These are phyloP conservation scores for Papilio aristodemus DNA, from an alignment of 1,140 invertebrate species.

Conservation along the genomic window DNA sequence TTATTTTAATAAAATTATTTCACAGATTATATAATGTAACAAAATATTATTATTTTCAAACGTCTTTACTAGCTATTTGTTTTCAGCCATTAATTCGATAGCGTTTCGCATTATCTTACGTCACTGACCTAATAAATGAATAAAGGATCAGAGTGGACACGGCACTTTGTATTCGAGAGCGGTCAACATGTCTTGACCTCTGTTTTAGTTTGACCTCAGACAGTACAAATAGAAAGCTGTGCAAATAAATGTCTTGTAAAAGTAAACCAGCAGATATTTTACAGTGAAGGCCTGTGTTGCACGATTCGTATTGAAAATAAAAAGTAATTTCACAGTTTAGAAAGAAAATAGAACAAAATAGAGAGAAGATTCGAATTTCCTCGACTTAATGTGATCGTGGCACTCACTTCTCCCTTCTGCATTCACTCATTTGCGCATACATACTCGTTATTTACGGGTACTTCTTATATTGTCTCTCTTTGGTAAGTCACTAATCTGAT, in stretches of 20 bases:
- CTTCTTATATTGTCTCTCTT: too few relatives aligned
- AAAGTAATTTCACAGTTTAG: neutral
- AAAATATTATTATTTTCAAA: too few relatives aligned
- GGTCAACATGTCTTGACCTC: constrained; percentile 7
- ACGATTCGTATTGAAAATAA: neutral
- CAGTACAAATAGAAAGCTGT: constrained; percentile 14
- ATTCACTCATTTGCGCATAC: too few relatives aligned
- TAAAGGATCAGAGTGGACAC: constrained; percentile 3
- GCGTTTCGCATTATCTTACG: neutral
- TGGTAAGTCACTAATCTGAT: too few relatives aligned
- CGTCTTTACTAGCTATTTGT: constrained; percentile 12
- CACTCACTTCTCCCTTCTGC: neutral
- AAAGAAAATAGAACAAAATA: neutral
- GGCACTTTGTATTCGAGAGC: neutral
- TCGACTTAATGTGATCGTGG: too few relatives aligned
- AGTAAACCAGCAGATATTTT: neutral
- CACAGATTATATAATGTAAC: too few relatives aligned
- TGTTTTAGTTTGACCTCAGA: constrained; percentile 18
- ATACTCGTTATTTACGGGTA: too few relatives aligned
- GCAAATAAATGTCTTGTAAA: constrained; percentile 18
- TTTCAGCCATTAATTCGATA: constrained; percentile 7
- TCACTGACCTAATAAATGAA: constrained; percentile 13
- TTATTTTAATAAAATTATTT: too few relatives aligned
- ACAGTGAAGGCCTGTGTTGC: constrained; percentile 4
- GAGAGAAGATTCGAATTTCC: too few relatives aligned